Conservation (phyloP, 2,888 invertebrate species). For the Tolmerus cingulatus region DNA sequence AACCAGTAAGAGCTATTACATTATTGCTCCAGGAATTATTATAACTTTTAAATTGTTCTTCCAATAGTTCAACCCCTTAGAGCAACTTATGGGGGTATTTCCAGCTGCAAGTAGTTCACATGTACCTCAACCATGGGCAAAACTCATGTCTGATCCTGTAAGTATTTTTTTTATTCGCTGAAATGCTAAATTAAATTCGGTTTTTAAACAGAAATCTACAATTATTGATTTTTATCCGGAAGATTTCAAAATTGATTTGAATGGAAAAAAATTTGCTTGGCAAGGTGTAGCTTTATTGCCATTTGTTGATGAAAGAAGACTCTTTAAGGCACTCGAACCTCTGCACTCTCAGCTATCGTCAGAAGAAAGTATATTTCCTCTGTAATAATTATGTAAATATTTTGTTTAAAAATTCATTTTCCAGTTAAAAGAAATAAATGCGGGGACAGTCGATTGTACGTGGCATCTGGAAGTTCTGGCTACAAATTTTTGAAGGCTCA, state of each 20-base stretch:
- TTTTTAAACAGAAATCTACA: conserved; percentile 75
- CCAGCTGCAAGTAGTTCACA: conserved; percentile 96
- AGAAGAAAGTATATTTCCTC: conserved; percentile 75
- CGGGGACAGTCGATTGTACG: conserved; percentile 91
- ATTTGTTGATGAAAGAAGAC: conserved; percentile 93
- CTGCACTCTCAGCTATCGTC: conserved; percentile 82
- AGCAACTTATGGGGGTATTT: conserved; percentile 99
- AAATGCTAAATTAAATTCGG: background rate
- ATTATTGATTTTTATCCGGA: conserved; percentile 99
- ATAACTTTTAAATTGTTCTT: background rate
- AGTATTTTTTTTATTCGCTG: conserved; percentile 55
- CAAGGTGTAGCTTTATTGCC: conserved; percentile 98
- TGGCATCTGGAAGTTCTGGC: conserved; percentile 75
- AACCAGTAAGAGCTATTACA: conserved; percentile 73
- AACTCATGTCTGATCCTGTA: conserved; percentile 90
- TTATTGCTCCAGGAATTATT: background rate
- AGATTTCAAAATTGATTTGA: conserved; percentile 97
- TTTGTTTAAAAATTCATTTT: conserved; percentile 43
- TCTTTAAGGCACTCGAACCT: conserved; percentile 82
- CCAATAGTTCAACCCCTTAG: conserved; percentile 89
- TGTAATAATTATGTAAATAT: background rate
- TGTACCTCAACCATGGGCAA: conserved; percentile 92
- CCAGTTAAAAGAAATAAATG: conserved; percentile 80
- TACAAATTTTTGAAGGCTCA: conserved; percentile 76
- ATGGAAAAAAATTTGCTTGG: conserved; percentile 99